Conservation (phyloP, 2,888 invertebrate genomes). For the Cerastis leucographa region DNA sequence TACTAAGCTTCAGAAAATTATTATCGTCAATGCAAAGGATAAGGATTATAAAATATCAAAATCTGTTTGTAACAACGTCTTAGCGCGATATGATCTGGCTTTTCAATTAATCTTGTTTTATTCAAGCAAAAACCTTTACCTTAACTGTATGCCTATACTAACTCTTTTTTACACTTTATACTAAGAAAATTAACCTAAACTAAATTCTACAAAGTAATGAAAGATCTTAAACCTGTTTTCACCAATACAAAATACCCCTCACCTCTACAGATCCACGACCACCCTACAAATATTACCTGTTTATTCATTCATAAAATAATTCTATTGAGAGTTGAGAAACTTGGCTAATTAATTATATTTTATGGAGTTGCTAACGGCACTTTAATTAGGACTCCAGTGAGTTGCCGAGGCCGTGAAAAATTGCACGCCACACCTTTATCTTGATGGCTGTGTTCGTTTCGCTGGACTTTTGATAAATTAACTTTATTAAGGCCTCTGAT, state of each 20-base stretch:
- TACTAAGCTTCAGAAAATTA: neutral
- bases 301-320: conserved; percentile 68
- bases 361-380: conserved; percentile 68
- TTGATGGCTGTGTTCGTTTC: conserved; percentile 56
- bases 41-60: neutral
- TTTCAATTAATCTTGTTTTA: conserved; percentile 16
- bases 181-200: neutral
- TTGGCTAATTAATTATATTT: conserved; percentile 71
- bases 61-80: neutral
- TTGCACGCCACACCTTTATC: conserved; percentile 57
- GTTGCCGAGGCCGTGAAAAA: conserved; percentile 56
- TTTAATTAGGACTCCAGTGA: conserved; percentile 64
- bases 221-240: neutral
- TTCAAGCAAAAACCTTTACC: neutral
- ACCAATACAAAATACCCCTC: conserved; percentile 9
- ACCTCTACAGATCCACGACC: conserved; percentile 23
- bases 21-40: neutral
- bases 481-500: conserved; percentile 41
- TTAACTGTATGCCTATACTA: neutral
- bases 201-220: conserved; percentile 6
- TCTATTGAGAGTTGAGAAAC: conserved; percentile 64
- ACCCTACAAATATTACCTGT: conserved; percentile 65
- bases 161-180: conserved; percentile 3
- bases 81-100: no score
- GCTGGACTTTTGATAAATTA: conserved; percentile 53